phyloP scores from a whole-genome alignment of 1,140 invertebrate genomes.

The Pteromalus puparum region DNA sequence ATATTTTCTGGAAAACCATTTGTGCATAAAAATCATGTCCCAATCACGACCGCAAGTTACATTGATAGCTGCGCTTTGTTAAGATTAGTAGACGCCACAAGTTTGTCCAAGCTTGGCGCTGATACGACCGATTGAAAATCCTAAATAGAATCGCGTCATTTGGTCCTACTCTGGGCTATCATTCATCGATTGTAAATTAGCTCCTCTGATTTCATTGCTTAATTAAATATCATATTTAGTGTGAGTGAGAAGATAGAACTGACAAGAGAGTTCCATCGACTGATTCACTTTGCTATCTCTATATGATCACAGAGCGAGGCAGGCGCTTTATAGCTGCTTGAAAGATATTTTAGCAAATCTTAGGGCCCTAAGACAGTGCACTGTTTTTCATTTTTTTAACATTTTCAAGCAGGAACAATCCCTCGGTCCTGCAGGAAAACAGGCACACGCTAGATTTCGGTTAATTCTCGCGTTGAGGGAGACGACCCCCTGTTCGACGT shows the following conservation, averaged over 20 bases:
- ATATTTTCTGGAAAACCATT: conserved; percentile 54
- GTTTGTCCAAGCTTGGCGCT: conserved; percentile 40
- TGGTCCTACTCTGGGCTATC: conserved; percentile 59
- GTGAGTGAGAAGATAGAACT: conserved; percentile 59
- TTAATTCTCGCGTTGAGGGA: background rate
- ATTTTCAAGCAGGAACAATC: background rate
- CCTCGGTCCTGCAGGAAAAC: background rate
- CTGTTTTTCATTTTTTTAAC: background rate
- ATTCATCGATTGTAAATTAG: conserved; percentile 66
- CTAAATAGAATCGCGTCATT: conserved; percentile 59
- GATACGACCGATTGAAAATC: conserved; percentile 49
- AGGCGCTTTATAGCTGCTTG: conserved; percentile 53
- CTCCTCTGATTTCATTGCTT: conserved; percentile 64
- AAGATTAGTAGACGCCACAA: background rate
- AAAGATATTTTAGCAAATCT: conserved; percentile 46
- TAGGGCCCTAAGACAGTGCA: conserved; percentile 28
- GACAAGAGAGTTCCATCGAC: conserved; percentile 54
- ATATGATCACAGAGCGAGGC: conserved; percentile 61
- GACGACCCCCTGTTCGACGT: background rate
- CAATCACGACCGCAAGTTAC: conserved; percentile 22
- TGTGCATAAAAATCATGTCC: conserved; percentile 38
- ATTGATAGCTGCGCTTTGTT: conserved; percentile 18
- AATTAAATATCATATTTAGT: conserved; percentile 67
- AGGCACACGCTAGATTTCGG: background rate
- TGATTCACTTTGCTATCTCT: conserved; percentile 60